Evolutionary conservation across 2,888 invertebrate species (phyloP), one percentile per base, ranked within the genome.

Genomic region (Diplazon laetatorius): DNA sequence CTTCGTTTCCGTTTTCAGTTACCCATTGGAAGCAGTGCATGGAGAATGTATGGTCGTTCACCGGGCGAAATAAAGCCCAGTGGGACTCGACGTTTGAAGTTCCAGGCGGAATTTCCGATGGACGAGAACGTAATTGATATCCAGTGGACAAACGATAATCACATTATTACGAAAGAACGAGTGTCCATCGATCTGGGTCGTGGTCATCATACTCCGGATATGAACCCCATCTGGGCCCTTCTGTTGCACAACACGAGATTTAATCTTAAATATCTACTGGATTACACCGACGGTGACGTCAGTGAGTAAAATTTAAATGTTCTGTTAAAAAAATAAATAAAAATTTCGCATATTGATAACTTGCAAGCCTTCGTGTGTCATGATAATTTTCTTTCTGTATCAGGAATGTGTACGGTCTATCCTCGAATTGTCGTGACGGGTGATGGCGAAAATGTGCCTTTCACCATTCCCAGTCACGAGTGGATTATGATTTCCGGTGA

Each of bases 401-500:
- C 85, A 90, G 86, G 87, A 57, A 57, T 85, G 0, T 92, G 92
- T 80, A 80, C 86, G 2, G 65, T 88, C 2, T 82, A 87, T 44
- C 83, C 86, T 9, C 69, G 87, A 66, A 73, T 76, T 42, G 63
- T 86, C 0, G 30, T 80, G 35, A 86, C 83, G n/a, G 75, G 83
- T 2, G 85, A 88, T 9, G 84, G 87, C 44, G 72, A 77, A 2
- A 69, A 79, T 2, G 66, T 87, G 14, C 72, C 83, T 3, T 81
- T 84, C 46, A 48, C 35, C 1, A 62, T 89, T 18, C 76, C 86
- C 0, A 55, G 55, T 30, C 76, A 84, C 1, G 83, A 90, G 10
- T 92, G 91, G 91, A 88, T 86, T 0, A 73, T 91, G 44, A 81
- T 88, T 30, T 81, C 89, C 8, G 90, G 88, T 2, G 88, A 91